Base-by-base conservation (phyloP, 2,888 invertebrate species). In the Synergus itoensis region DNA sequence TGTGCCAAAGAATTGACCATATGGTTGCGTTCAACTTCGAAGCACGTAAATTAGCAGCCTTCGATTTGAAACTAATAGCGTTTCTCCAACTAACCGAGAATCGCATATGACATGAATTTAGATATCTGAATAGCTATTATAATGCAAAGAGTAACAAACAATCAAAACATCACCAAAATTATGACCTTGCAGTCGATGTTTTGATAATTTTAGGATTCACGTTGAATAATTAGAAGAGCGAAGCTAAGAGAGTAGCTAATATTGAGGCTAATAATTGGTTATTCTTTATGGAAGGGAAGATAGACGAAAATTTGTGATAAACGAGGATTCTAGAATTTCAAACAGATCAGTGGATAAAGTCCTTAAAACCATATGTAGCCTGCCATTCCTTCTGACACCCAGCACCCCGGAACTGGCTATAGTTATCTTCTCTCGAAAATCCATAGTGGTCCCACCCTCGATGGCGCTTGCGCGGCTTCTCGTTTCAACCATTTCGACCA, bases 371-470 rank as follows among this genome's bases (percentile, higher is more conserved):
- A 40, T 77, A 62, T 41, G 80, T 77, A 81, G 81, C 80, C 79
- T 87, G 81, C 85, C 83, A 84, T 81, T 82, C 84, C 80, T 77
- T 78, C 77, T 78, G 83, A 83, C 87, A 87, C 88, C 88, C 86
- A 86, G 87, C 89, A 89, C 90, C 90, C 90, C 90, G 90, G 90
- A 90, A 90, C 89, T 88, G 86, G 84, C 85, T 84, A 86, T 86
- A 83, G 86, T 73, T 89, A 88, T 89, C 89, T 90, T 89, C 89
- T 90, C 89, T 90, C 91, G 89, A 91, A 91, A 91, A 91, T 91
- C 91, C 91, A 91, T 91, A 91, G 90, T 88, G 89, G 89, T 89
- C 90, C 91, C 90, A 90, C 91, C 90, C 90, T 88, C 80, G 81
- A 81, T 77, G 83, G 90, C 91, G 91, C 91, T 81, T 90, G 91